Conservation (phyloP, 1,140 invertebrate species). For the Drosophila pandora region DNA sequence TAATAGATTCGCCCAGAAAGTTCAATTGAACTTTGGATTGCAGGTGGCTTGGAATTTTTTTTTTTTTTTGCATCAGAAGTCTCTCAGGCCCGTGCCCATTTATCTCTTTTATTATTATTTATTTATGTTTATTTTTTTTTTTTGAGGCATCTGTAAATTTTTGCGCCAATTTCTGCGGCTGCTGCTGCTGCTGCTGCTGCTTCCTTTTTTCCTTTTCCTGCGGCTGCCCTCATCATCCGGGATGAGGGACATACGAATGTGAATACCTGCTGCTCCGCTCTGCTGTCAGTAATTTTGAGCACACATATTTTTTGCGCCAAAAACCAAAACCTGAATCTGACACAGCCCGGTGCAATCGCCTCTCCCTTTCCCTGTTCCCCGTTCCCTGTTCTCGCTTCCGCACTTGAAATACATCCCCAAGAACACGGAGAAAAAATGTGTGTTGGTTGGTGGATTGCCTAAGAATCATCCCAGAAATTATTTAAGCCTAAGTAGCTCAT, state of each 20-base stretch:
- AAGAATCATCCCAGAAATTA: neutral
- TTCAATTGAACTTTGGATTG: neutral
- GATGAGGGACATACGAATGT: conserved; percentile 20
- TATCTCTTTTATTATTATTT: too few species aligned
- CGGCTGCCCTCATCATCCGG: conserved; percentile 23
- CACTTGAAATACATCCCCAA: conserved; percentile 55
- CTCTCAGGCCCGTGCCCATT: too few species aligned
- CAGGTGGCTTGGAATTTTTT: neutral
- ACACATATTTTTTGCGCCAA: conserved; percentile 71
- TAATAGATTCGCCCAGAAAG: neutral
- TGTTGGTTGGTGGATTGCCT: too few species aligned
- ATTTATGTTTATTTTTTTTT: conserved; percentile 13
- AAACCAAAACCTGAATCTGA: conserved; percentile 77
- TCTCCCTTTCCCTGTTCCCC: neutral
- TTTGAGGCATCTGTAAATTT: conserved; percentile 73
- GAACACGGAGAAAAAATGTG: neutral
- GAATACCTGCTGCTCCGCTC: conserved; percentile 51
- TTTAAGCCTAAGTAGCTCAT: neutral
- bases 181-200: conserved; percentile 49
- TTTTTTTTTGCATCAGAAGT: too few species aligned
- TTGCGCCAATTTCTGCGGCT: conserved; percentile 76
- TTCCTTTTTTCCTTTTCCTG: neutral
- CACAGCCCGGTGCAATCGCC: conserved; percentile 44
- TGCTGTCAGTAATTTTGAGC: conserved; percentile 69
- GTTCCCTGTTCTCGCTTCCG: conserved; percentile 37